Evolutionary conservation across 2,888 invertebrate species (phyloP).

Genomic region (Arge pagana): DNA sequence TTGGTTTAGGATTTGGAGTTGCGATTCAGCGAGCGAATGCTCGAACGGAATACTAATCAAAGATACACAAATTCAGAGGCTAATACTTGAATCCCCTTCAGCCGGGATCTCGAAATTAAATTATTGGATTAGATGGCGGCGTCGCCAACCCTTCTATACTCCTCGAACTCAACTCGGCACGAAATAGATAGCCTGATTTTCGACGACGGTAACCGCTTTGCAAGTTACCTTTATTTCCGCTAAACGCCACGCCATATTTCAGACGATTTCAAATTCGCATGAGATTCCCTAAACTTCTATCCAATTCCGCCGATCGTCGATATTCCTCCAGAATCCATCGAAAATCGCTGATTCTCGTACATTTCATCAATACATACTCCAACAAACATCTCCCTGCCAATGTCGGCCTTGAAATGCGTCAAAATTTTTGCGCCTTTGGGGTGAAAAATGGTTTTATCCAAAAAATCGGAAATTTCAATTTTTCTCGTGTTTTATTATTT

Average conservation of each 20-base stretch:
- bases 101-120: conserved; percentile 56
- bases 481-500: too few species aligned
- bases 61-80: conserved; percentile 57
- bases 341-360: too few species aligned
- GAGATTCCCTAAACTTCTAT: too few species aligned
- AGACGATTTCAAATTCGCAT: too few species aligned
- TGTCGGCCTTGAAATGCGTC: too few species aligned
- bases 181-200: conserved; percentile 21
- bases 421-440: too few species aligned
- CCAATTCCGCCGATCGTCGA: too few species aligned
- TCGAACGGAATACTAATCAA: conserved; percentile 58
- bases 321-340: too few species aligned
- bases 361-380: too few species aligned
- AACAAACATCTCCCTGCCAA: too few species aligned
- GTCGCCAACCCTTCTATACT: conserved; percentile 41
- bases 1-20: conserved; percentile 56
- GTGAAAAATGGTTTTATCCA: too few species aligned
- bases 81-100: conserved; percentile 59
- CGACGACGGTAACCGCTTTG: conserved; percentile 17
- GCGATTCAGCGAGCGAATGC: conserved; percentile 48
- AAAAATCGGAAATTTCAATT: too few species aligned
- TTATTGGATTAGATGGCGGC: conserved; percentile 55
- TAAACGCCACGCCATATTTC: conserved; percentile 11
- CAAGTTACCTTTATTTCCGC: conserved; percentile 12
- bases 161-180: conserved; percentile 17